Conservation (phyloP, 2,888 invertebrate species). For the Abrostola triplasia region DNA sequence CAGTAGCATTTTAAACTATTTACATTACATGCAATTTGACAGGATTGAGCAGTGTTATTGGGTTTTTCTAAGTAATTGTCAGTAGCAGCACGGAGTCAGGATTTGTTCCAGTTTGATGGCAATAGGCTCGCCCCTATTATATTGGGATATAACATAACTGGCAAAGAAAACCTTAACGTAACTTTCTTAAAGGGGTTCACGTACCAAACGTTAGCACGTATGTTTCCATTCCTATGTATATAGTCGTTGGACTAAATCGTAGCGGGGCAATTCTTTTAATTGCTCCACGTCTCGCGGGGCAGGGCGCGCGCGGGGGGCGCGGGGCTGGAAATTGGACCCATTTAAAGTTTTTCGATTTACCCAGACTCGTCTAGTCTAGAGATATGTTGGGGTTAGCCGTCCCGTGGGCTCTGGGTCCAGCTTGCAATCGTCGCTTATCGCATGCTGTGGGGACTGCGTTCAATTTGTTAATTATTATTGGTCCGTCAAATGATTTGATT, state of each 20-base stretch:
- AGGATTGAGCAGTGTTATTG: neutral
- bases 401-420: constrained; percentile 46
- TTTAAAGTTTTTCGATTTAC: constrained; percentile 87
- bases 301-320: constrained; percentile 20
- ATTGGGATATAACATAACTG: too few relatives aligned
- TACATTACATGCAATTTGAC: too few relatives aligned
- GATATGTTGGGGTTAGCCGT: constrained; percentile 59
- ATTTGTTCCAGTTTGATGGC: too few relatives aligned
- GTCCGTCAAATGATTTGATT: too few relatives aligned
- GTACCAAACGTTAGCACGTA: constrained; percentile 24
- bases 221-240: constrained; percentile 46
- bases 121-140: too few relatives aligned
- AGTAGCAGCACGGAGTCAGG: too few relatives aligned
- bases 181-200: neutral
- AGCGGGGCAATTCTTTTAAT: constrained; percentile 81
- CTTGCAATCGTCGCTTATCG: constrained; percentile 24
- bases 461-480: too few relatives aligned
- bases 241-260: constrained; percentile 66
- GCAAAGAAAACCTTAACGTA: neutral
- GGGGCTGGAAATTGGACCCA: constrained; percentile 73
- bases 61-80: too few relatives aligned
- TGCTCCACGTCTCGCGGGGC: constrained; percentile 76
- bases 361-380: constrained; percentile 67
- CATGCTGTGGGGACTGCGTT: constrained; percentile 10
- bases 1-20: too few relatives aligned